phyloP scores from a whole-genome alignment of 2,113 vertebrate species.

The Glareola pratincola region DNA sequence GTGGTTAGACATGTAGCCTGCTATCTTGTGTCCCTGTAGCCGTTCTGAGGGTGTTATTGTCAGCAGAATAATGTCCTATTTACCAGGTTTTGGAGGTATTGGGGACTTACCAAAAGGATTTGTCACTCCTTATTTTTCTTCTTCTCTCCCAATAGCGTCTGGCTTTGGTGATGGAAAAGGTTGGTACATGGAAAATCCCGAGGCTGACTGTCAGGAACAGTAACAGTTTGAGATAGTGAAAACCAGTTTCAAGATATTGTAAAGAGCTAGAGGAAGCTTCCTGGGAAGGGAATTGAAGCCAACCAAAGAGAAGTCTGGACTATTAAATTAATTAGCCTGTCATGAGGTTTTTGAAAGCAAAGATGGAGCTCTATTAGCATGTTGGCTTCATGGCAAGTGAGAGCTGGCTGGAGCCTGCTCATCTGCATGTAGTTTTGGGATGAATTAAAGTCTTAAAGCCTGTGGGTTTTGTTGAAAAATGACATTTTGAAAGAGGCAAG shows the following conservation, averaged over 20 bases:
- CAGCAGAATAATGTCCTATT: background rate
- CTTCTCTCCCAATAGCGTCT: background rate
- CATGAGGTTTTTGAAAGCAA: conserved; percentile 37
- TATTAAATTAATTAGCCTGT: conserved; percentile 48
- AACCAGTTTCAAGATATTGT: background rate
- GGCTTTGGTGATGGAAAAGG: background rate
- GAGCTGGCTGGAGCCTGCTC: conserved; percentile 39
- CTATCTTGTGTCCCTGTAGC: background rate
- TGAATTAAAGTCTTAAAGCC: conserved; percentile 28
- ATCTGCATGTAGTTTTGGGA: conserved; percentile 42
- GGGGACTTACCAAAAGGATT: background rate
- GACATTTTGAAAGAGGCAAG: conserved; percentile 1
- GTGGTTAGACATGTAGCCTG: background rate
- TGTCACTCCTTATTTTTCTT: background rate
- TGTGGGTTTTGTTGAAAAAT: conserved; percentile 40
- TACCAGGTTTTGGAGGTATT: background rate
- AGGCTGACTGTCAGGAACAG: background rate
- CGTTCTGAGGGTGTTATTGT: background rate
- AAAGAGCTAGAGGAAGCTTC: background rate
- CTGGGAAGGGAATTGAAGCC: background rate
- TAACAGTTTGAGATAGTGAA: background rate
- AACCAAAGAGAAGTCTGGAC: background rate
- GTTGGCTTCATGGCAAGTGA: conserved; percentile 18
- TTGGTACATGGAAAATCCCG: background rate
- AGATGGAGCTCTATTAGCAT: conserved; percentile 1